phyloP scores from a whole-genome alignment of 2,113 vertebrate genomes.

The Pedionomus torquatus region DNA sequence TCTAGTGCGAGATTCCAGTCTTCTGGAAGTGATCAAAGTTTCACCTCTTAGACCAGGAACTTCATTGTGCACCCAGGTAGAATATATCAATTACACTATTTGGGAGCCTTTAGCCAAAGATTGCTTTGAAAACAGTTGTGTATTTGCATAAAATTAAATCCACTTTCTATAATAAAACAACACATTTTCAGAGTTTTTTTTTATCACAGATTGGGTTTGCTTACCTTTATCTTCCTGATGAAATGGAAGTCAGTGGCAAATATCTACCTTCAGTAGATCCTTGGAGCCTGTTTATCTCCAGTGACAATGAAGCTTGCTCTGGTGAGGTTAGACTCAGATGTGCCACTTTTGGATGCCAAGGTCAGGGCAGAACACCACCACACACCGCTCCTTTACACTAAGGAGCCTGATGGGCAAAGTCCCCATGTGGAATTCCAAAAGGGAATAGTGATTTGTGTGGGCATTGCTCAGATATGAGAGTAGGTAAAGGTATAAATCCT shows the following conservation, averaged over 20 bases:
- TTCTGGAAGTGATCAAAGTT: background rate
- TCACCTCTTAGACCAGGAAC: background rate
- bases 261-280: background rate
- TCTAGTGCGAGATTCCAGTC: background rate
- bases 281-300: background rate
- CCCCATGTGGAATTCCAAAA: background rate
- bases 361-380: background rate
- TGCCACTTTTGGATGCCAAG: background rate
- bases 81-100: background rate
- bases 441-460: background rate
- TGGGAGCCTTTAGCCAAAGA: background rate
- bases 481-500: background rate
- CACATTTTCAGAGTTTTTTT: background rate
- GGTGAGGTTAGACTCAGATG: rapidly evolving
- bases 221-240: background rate
- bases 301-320: background rate
- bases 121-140: background rate
- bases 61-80: background rate
- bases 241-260: background rate
- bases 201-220: background rate
- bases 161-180: background rate
- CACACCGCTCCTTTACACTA: background rate
- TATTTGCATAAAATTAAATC: background rate
- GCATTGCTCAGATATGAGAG: background rate
- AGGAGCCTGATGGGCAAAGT: background rate